A percentile compares a stretch with the other conserved stretches of the same genome.
Evolutionary conservation across 2,888 invertebrate species (phyloP).

Genomic region (Chymomyza caudatula): DNA sequence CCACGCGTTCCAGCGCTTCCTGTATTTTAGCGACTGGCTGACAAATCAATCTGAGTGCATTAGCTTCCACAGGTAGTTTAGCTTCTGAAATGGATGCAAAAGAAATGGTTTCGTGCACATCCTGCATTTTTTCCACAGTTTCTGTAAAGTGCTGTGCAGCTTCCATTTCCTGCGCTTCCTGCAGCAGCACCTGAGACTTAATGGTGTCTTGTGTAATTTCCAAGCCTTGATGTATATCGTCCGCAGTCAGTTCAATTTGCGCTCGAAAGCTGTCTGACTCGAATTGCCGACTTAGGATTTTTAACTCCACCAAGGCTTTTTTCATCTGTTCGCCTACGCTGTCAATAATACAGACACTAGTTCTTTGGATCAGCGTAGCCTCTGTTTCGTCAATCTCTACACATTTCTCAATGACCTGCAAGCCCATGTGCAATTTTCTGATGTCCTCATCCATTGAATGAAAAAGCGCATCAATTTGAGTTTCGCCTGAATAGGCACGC

Average conservation of each 20-base stretch:
- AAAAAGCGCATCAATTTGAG: slow-evolving; percentile 77
- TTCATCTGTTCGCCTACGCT: slow-evolving; percentile 81
- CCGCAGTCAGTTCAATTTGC: slow-evolving; percentile 79
- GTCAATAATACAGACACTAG: slow-evolving; percentile 83
- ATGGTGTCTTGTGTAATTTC: slow-evolving; percentile 80
- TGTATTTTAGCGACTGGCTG: slow-evolving; percentile 79
- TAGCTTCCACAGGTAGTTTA: slow-evolving; percentile 75
- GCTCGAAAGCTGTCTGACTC: slow-evolving; percentile 78
- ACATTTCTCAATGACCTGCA: slow-evolving; percentile 84
- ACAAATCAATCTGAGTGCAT: slow-evolving; percentile 74
- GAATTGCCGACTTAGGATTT: slow-evolving; percentile 78
- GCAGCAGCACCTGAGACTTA: slow-evolving; percentile 80
- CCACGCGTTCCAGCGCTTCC: slow-evolving; percentile 77
- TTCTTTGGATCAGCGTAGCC: slow-evolving; percentile 83
- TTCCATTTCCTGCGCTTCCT: slow-evolving; percentile 79
- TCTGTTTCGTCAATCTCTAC: slow-evolving; percentile 84
- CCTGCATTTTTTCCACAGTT: slow-evolving; percentile 76
- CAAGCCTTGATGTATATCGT: slow-evolving; percentile 79
- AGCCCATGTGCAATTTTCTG: slow-evolving; percentile 82
- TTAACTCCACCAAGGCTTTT: slow-evolving; percentile 80
- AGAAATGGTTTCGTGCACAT: slow-evolving; percentile 68
- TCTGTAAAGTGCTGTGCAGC: slow-evolving; percentile 77
- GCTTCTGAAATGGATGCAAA: slow-evolving; percentile 74
- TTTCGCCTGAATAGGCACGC: slow-evolving; percentile 79
- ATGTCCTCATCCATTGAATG: slow-evolving; percentile 82